These are phyloP conservation scores for Gobius niger DNA, from an alignment of 2,113 vertebrate genomes.

Conservation along the genomic window DNA sequence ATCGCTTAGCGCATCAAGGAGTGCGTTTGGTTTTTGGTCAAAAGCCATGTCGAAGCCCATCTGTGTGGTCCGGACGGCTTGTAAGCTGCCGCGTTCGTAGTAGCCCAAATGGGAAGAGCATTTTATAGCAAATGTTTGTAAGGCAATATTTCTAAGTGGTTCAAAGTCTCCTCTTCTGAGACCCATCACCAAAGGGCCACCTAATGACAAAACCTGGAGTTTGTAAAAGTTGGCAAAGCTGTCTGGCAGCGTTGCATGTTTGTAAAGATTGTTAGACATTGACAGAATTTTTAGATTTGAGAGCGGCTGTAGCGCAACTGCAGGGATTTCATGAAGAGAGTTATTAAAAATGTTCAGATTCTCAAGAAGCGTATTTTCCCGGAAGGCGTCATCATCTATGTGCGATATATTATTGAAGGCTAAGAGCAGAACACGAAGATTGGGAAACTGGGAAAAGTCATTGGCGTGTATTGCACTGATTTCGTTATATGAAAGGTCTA, in stretches of 20 bases:
- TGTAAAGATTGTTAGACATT: slow-evolving; percentile 84
- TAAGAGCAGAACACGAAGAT: slow-evolving; percentile 68
- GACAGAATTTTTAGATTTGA: slow-evolving; percentile 62
- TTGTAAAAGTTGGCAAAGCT: slow-evolving; percentile 65
- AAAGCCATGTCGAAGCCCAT: slow-evolving; percentile 81
- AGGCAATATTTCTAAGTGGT: slow-evolving; percentile 59
- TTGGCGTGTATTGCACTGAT: slow-evolving; percentile 51
- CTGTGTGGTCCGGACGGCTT: slow-evolving; percentile 64
- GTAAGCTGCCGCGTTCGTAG: slow-evolving; percentile 80
- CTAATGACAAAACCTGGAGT: slow-evolving; percentile 76
- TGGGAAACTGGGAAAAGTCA: slow-evolving; percentile 64
- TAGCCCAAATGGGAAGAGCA: slow-evolving; percentile 69
- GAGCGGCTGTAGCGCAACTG: slow-evolving; percentile 65
- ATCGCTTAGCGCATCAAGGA: slow-evolving; percentile 75
- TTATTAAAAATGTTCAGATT: slow-evolving; percentile 83
- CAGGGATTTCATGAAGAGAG: slow-evolving; percentile 75
- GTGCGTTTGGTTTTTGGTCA: slow-evolving; percentile 59
- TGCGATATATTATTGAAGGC: slow-evolving; percentile 79
- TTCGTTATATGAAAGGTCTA: slow-evolving; percentile 83
- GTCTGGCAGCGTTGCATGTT: slow-evolving; percentile 42
- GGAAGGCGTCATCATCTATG: slow-evolving; percentile 72
- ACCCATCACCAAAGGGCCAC: slow-evolving; percentile 70
- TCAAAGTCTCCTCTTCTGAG: slow-evolving; percentile 72
- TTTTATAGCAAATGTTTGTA: slow-evolving; percentile 80
- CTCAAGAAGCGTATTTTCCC: slow-evolving; percentile 70